Evolutionary conservation across 2,888 invertebrate genomes (phyloP).

Genomic region (Cephus runcator): DNA sequence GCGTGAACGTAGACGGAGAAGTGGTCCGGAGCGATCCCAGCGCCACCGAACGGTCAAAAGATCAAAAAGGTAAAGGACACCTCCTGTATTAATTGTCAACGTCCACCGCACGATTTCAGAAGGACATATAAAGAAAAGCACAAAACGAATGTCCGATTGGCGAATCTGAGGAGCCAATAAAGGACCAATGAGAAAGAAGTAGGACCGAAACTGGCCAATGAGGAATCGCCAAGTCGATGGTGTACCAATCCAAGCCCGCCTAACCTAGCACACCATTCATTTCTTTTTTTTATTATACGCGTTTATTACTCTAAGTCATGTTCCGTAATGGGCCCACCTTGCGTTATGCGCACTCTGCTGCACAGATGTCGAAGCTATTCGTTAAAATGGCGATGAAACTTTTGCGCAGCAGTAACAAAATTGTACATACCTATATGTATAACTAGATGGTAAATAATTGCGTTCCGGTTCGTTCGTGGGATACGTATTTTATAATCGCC

Average conservation of each 20-base stretch:
- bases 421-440: not conserved
- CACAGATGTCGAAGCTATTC: not conserved
- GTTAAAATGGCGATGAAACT: not conserved
- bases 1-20: not conserved
- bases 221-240: not conserved
- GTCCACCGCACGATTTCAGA: not conserved
- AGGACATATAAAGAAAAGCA: not conserved
- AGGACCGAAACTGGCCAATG: not conserved
- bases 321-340: slow-evolving; percentile 6
- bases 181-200: not conserved
- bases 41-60: not conserved
- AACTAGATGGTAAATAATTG: not conserved
- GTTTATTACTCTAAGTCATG: slow-evolving; percentile 4
- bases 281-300: not conserved
- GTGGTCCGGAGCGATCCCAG: not conserved
- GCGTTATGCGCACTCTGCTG: not conserved
- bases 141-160: not conserved
- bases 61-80: not conserved
- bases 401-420: not conserved
- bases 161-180: not conserved
- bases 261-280: not conserved
- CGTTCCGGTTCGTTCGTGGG: not conserved
- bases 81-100: not conserved
- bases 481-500: not conserved
- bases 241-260: not conserved